These are phyloP conservation scores for Apeira syringaria DNA, from an alignment of 2,888 invertebrate genomes.

Conservation along the genomic window DNA sequence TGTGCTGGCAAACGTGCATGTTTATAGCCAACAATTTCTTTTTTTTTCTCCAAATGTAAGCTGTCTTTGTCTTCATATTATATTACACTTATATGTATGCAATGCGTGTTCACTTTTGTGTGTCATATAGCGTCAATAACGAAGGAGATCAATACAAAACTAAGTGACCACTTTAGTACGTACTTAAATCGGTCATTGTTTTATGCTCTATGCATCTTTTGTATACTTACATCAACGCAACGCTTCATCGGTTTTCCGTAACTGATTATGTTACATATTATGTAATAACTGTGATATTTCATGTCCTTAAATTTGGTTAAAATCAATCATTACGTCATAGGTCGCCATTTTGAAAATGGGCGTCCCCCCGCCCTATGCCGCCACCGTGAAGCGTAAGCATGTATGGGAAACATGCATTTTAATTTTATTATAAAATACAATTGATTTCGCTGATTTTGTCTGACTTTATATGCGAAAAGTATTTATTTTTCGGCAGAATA, in stretches of 20 bases:
- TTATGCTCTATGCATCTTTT: too few relatives aligned
- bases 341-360: constrained; percentile 72
- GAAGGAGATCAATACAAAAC: not conserved
- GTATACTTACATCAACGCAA: too few relatives aligned
- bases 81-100: constrained; percentile 1
- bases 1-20: not conserved
- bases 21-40: not conserved
- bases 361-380: constrained; percentile 42
- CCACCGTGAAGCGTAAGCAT: constrained; percentile 1
- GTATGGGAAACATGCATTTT: too few relatives aligned
- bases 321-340: constrained; percentile 30
- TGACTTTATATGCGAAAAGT: too few relatives aligned
- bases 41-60: not conserved
- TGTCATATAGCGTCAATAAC: not conserved
- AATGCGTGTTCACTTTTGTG: not conserved
- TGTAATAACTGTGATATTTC: constrained; percentile 1
- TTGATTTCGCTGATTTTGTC: too few relatives aligned
- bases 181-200: too few relatives aligned
- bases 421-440: too few relatives aligned
- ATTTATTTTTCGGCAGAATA: not conserved
- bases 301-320: constrained; percentile 1
- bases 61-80: constrained; percentile 6
- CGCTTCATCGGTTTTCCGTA: too few relatives aligned
- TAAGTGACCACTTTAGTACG: too few relatives aligned
- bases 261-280: too few relatives aligned